Evolutionary conservation across 2,113 vertebrate genomes (phyloP).

Genomic region (Albula goreensis): DNA sequence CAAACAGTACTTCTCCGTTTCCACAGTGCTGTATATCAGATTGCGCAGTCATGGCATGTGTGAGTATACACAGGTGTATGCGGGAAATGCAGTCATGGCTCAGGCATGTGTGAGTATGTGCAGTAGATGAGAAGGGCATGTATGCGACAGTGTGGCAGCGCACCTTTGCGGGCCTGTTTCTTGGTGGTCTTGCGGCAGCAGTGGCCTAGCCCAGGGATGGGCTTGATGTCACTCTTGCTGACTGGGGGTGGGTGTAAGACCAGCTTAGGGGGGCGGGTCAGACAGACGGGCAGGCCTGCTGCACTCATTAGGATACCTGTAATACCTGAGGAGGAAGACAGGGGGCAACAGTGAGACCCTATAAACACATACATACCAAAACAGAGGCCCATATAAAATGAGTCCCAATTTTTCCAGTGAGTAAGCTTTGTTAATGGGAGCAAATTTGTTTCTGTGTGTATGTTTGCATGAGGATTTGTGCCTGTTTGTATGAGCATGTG

Average conservation of each 20-base stretch:
- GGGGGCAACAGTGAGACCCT: slow-evolving; percentile 21
- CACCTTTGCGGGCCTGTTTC: slow-evolving; percentile 92
- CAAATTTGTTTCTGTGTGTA: not conserved
- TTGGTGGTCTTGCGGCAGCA: slow-evolving; percentile 93
- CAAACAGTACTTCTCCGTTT: too few species aligned
- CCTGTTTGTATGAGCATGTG: not conserved
- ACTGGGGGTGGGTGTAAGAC: slow-evolving; percentile 91
- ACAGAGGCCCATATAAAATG: not conserved
- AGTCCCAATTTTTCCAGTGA: too few species aligned
- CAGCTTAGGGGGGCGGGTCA: slow-evolving; percentile 89
- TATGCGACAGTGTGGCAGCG: not conserved
- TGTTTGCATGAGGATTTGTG: not conserved
- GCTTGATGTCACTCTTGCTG: slow-evolving; percentile 93
- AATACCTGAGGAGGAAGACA: slow-evolving; percentile 73
- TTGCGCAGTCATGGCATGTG: too few species aligned
- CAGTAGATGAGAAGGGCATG: not conserved
- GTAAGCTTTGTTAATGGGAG: too few species aligned
- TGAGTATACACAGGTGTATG: too few species aligned
- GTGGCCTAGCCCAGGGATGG: slow-evolving; percentile 87
- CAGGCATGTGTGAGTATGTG: not conserved
- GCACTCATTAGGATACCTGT: slow-evolving; percentile 95
- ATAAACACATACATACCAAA: not conserved
- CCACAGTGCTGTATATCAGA: not conserved
- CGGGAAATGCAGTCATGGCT: not conserved
- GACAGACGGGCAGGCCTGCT: slow-evolving; percentile 86